Base-by-base conservation (phyloP, 2,113 vertebrate species). In the Bombycilla garrulus region DNA sequence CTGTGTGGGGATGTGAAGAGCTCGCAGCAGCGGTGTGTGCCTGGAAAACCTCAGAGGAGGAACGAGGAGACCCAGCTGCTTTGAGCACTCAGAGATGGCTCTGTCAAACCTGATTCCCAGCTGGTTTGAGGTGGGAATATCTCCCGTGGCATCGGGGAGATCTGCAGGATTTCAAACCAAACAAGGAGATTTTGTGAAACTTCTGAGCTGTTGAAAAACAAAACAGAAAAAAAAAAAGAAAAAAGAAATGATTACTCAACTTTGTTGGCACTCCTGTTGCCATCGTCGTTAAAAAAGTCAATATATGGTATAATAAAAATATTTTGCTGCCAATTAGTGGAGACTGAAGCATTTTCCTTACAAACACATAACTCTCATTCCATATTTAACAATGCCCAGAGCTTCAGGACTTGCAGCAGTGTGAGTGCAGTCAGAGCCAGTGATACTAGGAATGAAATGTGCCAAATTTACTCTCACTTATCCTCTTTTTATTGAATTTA, bases 11-110 rank as follows among this genome's bases (percentile, higher is more conserved):
- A 26, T 0, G 0, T 16, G 2, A 54, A 15, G 54, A 28, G 7
- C 10, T 4, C 0, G 0, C 0, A 2, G 54, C 48, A 25, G 58
- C 0, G 0, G 6, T 2, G 13, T 25, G 33, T 69, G 45, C 50
- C 53, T 22, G 42, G 36, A 51, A 86, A 86, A 35, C 54, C 19
- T 22, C 16, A 3, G 21, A 0, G 17, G 25, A 76, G 69, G n/a
- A 51, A 18, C 1, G 40, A 29, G 16, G 70, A 56, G 61, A 38
- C 74, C 61, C 58, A 44, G 3, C 5, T 29, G 47, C 53, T 79
- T 2, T 45, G 70, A 58, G 31, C 51, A 5, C 0, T 5, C 35
- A 33, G 23, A 44, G 71, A 12, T 0, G 36, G 31, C 2, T 60
- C 40, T 76, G 70, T 72, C 91, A 36, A 40, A 58, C 17, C 38